These are phyloP conservation scores for Clangula hyemalis DNA, from an alignment of 2,797 vertebrate species.

Conservation along the genomic window DNA sequence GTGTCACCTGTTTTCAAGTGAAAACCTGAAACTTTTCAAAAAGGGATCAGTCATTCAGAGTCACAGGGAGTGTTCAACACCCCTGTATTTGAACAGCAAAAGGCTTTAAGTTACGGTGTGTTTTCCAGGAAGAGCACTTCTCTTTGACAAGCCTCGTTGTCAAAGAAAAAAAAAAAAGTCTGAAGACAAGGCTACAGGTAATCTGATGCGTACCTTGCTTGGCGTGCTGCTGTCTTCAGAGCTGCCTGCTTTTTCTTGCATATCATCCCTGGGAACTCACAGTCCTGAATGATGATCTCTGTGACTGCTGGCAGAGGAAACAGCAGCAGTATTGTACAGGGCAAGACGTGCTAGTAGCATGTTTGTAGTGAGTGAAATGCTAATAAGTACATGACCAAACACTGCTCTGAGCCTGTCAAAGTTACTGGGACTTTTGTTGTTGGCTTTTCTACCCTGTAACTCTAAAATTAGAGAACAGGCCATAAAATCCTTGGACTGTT, in stretches of 20 bases:
- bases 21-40: neutral
- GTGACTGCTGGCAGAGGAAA: neutral
- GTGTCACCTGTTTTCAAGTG: neutral
- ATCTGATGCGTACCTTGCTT: neutral
- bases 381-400: neutral
- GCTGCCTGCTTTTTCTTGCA: neutral
- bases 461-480: neutral
- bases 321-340: neutral
- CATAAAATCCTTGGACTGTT: neutral
- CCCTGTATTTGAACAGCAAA: neutral
- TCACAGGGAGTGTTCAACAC: neutral
- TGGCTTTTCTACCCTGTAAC: neutral
- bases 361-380: neutral
- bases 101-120: accelerated
- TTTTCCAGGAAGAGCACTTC: neutral
- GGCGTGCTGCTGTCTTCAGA: neutral
- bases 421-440: neutral
- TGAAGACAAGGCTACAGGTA: neutral
- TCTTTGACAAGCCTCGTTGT: neutral
- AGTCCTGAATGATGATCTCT: slow-evolving; percentile 13
- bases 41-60: neutral
- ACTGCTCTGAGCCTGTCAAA: neutral
- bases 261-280: neutral
- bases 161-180: neutral
- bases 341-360: neutral